Evolutionary conservation across 2,888 invertebrate species (phyloP).

Genomic region (Euphydryas editha): DNA sequence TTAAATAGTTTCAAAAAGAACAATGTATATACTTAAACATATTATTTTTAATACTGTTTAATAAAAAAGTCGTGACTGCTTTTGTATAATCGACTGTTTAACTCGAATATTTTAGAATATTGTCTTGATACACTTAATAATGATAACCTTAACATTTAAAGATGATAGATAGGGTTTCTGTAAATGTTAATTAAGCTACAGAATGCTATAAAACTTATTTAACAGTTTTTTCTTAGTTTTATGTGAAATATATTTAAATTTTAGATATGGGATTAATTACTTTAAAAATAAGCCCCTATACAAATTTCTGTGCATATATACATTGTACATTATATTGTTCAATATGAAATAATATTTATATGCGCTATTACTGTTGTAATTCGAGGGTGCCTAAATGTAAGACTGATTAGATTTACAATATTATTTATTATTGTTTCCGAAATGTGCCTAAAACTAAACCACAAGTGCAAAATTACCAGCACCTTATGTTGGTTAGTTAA

Average conservation of each 20-base stretch:
- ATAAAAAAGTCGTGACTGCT: neutral
- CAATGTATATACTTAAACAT: conserved; percentile 1
- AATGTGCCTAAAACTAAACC: conserved; percentile 32
- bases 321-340: neutral
- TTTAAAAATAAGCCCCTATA: neutral
- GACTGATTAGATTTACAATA: conserved; percentile 64
- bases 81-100: neutral
- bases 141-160: conserved; percentile 10
- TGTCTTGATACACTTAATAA: conserved; percentile 9
- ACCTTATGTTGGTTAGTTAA: too few relatives aligned
- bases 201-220: neutral
- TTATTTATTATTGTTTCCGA: conserved; percentile 45
- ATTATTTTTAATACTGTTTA: neutral
- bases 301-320: neutral
- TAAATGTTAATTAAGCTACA: neutral
- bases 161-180: neutral
- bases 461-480: neutral
- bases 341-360: neutral
- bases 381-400: conserved; percentile 66
- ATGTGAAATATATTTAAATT: too few relatives aligned
- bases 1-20: neutral
- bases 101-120: neutral
- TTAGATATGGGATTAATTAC: neutral
- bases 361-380: conserved; percentile 48
- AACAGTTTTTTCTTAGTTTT: too few relatives aligned